Conservation (phyloP, 2,888 invertebrate genomes). For the Bhutanitis thaidina region DNA sequence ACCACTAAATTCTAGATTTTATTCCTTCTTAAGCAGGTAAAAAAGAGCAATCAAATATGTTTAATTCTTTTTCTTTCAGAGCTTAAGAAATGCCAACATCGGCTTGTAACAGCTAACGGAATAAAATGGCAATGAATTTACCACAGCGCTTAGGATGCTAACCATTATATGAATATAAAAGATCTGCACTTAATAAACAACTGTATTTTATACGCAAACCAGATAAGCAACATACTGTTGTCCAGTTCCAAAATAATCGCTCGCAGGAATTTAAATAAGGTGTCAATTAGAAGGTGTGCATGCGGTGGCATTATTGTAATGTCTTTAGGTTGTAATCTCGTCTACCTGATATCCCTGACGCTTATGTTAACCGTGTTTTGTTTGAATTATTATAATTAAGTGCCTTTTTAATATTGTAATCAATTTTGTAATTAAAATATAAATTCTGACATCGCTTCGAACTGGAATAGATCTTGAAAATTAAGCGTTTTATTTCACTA, state of each 20-base stretch:
- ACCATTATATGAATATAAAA: conserved; percentile 59
- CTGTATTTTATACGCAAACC: conserved; percentile 61
- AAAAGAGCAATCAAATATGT: conserved; percentile 47
- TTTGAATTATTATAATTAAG: conserved; percentile 8
- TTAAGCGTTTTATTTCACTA: too few species aligned
- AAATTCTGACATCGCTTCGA: too few species aligned
- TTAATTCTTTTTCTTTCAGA: conserved; percentile 36
- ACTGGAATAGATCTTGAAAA: too few species aligned
- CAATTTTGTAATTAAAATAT: too few species aligned
- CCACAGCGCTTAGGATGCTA: conserved; percentile 57
- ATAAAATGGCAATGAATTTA: conserved; percentile 58
- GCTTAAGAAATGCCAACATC: conserved; percentile 28
- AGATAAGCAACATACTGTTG: conserved; percentile 51
- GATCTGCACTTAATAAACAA: conserved; percentile 65
- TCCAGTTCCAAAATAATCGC: conserved; percentile 60
- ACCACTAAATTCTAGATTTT: conserved; percentile 45
- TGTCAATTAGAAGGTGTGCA: conserved; percentile 65
- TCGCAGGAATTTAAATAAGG: conserved; percentile 67
- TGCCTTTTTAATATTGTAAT: too few species aligned
- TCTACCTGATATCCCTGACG: conserved; percentile 40
- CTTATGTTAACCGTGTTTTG: conserved; percentile 5
- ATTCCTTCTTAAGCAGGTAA: conserved; percentile 42
- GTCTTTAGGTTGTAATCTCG: conserved; percentile 55
- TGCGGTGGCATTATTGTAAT: conserved; percentile 48
- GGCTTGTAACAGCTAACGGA: conserved; percentile 29